Evolutionary conservation across 2,113 vertebrate species (phyloP), one percentile per base, ranked within the genome.

Genomic region (Hystrix cristata): DNA sequence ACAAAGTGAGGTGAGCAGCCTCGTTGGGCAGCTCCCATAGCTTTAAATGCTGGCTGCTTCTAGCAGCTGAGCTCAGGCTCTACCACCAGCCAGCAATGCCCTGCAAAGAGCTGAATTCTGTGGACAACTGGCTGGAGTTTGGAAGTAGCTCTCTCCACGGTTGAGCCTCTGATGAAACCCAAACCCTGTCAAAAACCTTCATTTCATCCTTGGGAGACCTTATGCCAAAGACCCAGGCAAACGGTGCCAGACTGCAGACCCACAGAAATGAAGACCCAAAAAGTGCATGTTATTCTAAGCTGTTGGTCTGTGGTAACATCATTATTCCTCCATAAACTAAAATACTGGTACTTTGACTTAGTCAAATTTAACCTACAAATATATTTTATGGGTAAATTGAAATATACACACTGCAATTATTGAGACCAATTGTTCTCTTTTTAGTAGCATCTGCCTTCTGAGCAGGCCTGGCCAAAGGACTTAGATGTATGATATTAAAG

Each of bases 361-460:
- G 3, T 48, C 46, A 87, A 64, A 93, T 81, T 87, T 94, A 23
- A 51, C 80, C 13, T 89, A 13, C 69, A 76, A 86, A 14, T 6
- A 34, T 67, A 81, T 81, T 90, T 88, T 80, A 2, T 62, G 5
- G 43, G 27, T 51, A 97, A 74, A 94, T 34, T 55, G 62, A 79
- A 27, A 46, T n/a, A 62, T 57, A 48, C 53, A 5, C 3, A 8
- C n/a, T 60, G 19, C 69, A 95, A 46, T 95, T 72, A 76, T 43
- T 46, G 59, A 21, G 16, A 91, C 5, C 59, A 3, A 27, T 57
- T 88, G 0, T 72, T 93, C n/a, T 31, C 93, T 65, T 87, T 88
- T 94, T 76, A 81, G 16, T 76, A 90, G 19, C 21, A 78, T 69
- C 48, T 96, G 67, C 93, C 67, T 34, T 71, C 31, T 85, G 79